Evolutionary conservation across 1,140 invertebrate genomes (phyloP).

Genomic region (Atopsyche davidsoni): DNA sequence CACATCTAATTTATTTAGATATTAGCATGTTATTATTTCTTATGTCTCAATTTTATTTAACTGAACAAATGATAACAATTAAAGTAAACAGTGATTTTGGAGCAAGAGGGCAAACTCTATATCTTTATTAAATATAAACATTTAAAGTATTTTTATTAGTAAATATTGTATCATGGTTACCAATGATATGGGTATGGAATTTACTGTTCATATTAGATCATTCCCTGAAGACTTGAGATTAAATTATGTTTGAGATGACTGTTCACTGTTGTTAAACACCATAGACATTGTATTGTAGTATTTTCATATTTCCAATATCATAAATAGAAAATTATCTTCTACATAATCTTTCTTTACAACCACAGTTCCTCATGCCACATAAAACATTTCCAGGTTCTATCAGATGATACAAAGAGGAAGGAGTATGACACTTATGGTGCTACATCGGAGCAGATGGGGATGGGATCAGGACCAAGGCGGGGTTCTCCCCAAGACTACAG

Average conservation of each 20-base stretch:
- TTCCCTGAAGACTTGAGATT: background rate
- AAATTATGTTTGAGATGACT: background rate
- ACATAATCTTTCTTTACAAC: background rate
- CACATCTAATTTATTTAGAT: too few relatives aligned
- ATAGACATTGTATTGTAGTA: too few relatives aligned
- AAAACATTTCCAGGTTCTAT: constrained; percentile 60
- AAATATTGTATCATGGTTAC: too few relatives aligned
- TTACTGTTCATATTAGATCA: too few relatives aligned
- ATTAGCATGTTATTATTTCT: too few relatives aligned
- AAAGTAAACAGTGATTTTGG: too few relatives aligned
- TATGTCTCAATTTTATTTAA: too few relatives aligned
- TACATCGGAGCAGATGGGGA: constrained; percentile 78
- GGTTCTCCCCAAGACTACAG: constrained; percentile 54
- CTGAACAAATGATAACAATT: too few relatives aligned
- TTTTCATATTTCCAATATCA: background rate
- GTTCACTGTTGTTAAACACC: background rate
- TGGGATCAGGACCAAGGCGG: constrained; percentile 49
- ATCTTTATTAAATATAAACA: too few relatives aligned
- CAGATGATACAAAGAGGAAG: constrained; percentile 85
- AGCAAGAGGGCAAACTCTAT: too few relatives aligned
- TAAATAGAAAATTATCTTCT: constrained; percentile 4
- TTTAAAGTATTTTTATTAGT: too few relatives aligned
- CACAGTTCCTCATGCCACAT: background rate
- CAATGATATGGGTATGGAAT: too few relatives aligned
- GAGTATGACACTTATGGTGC: constrained; percentile 93